These are phyloP conservation scores for Eristalis intricaria DNA, from an alignment of 2,888 invertebrate genomes.

Conservation along the genomic window DNA sequence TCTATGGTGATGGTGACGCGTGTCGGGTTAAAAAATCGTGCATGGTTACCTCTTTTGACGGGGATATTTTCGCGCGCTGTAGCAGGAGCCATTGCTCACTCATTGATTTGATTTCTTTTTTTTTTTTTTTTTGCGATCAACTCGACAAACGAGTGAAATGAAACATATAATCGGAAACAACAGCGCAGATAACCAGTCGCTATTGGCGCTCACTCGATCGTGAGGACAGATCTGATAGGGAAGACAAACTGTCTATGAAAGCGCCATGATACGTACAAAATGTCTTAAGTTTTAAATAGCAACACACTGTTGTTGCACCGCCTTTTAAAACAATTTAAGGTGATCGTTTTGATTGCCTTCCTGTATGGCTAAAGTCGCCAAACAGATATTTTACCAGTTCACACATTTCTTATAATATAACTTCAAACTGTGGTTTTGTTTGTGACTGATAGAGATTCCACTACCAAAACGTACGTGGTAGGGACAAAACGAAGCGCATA, in stretches of 20 bases:
- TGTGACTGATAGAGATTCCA: not conserved
- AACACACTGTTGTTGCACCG: no score
- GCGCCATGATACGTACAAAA: no score
- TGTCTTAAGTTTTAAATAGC: not conserved
- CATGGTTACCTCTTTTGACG: slow-evolving; percentile 31
- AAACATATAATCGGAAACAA: slow-evolving; percentile 36
- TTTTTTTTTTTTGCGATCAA: slow-evolving; percentile 19
- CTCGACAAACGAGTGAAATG: slow-evolving; percentile 25
- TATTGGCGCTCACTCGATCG: not conserved
- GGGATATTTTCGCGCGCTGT: slow-evolving; percentile 38
- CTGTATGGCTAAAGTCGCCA: no score
- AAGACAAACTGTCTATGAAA: not conserved
- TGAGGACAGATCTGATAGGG: not conserved
- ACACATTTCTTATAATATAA: not conserved
- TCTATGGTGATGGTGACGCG: slow-evolving; percentile 41
- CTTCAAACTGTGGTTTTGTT: not conserved
- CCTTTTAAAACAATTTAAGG: not conserved
- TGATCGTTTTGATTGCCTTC: not conserved
- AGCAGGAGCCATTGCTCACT: slow-evolving; percentile 38
- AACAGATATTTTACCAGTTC: not conserved
- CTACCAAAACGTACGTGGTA: slow-evolving; percentile 23
- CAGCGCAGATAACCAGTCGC: slow-evolving; percentile 16
- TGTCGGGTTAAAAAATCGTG: slow-evolving; percentile 40
- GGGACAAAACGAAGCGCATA: not conserved
- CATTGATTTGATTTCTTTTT: slow-evolving; percentile 31